These are phyloP conservation scores for Stenchaetothrips biformis DNA, from an alignment of 2,888 invertebrate genomes.

Conservation along the genomic window DNA sequence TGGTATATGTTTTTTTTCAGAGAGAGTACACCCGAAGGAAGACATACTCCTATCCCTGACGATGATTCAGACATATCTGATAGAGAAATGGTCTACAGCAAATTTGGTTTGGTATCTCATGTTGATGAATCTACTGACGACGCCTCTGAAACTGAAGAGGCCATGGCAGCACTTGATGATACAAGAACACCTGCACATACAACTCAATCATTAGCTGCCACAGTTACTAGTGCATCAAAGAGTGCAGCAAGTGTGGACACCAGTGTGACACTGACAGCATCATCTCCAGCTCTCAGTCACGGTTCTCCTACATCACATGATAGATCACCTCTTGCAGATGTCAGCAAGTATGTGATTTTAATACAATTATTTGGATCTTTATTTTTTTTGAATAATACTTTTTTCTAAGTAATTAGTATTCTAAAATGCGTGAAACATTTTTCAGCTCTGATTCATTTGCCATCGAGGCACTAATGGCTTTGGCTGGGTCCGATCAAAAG, in stretches of 20 bases:
- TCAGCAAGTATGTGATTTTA: neutral
- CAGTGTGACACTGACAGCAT: neutral
- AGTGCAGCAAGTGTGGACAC: neutral
- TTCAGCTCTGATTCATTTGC: conserved; percentile 36
- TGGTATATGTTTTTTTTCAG: conserved; percentile 35
- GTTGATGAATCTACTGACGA: neutral
- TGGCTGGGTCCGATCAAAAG: conserved; percentile 36
- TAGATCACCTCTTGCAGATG: neutral
- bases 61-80: conserved; percentile 28
- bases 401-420: neutral
- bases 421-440: neutral
- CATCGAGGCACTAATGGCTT: conserved; percentile 45
- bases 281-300: neutral
- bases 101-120: neutral
- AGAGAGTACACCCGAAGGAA: conserved; percentile 42
- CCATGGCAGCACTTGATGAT: neutral
- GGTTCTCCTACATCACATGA: neutral
- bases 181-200: neutral
- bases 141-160: conserved; percentile 3
- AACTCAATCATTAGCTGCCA: neutral
- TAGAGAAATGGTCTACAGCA: neutral
- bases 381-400: too few relatives aligned
- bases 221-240: neutral
- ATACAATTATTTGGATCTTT: too few relatives aligned
- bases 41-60: conserved; percentile 42